phyloP scores from a whole-genome alignment of 2,113 vertebrate genomes.

The Crotalus tigris region DNA sequence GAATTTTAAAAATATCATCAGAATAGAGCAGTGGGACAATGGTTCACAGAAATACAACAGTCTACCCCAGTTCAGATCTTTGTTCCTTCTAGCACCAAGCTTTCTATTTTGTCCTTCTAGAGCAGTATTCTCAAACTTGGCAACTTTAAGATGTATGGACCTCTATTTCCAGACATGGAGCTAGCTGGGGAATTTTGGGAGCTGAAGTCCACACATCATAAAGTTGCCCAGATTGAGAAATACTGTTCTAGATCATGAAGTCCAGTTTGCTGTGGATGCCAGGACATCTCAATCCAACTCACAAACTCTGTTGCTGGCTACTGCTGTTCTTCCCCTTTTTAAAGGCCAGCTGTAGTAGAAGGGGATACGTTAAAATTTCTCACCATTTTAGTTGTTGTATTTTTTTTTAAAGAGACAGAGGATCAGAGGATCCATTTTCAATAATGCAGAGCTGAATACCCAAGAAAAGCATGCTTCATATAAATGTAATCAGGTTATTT shows the following conservation, averaged over 20 bases:
- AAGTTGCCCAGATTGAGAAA: neutral
- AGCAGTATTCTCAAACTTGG: neutral
- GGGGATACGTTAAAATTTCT: neutral
- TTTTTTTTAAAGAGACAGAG: neutral
- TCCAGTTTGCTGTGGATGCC: neutral
- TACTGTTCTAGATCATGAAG: neutral
- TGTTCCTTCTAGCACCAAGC: neutral
- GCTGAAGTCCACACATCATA: neutral
- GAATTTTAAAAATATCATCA: neutral
- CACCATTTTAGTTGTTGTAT: neutral
- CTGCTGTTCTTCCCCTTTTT: neutral
- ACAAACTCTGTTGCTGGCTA: neutral
- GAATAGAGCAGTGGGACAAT: neutral
- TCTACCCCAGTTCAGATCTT: neutral
- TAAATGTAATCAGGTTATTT: neutral
- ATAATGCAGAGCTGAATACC: neutral
- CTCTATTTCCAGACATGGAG: neutral
- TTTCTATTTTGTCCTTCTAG: neutral
- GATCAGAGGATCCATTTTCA: neutral
- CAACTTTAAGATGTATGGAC: neutral
- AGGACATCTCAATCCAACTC: neutral
- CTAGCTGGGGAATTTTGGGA: neutral
- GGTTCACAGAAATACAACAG: neutral
- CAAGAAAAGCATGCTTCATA: neutral
- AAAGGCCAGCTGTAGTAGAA: neutral